Conservation (phyloP, 2,113 vertebrate species). For the Hymenochirus boettgeri region DNA sequence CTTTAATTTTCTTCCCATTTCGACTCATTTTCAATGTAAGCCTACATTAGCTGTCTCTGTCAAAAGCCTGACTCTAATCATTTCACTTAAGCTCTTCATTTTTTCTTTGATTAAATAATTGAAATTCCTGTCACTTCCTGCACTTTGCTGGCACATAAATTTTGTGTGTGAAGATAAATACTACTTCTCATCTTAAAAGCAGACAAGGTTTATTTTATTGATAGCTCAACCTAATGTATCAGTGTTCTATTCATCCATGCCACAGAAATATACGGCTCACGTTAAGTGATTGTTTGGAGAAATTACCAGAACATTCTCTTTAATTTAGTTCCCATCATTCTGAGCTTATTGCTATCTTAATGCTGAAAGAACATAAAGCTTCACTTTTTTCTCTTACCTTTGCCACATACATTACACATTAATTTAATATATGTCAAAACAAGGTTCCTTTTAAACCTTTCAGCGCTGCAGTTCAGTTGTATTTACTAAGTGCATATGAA, state of each 20-base stretch:
- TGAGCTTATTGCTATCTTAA: slow-evolving; percentile 63
- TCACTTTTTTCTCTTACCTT: slow-evolving; percentile 70
- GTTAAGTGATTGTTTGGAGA: slow-evolving; percentile 94
- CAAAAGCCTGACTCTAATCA: slow-evolving; percentile 88
- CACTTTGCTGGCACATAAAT: slow-evolving; percentile 86
- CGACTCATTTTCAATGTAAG: slow-evolving; percentile 93
- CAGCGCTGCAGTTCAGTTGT: background rate
- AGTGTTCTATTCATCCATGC: slow-evolving; percentile 80
- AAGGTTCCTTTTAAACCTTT: slow-evolving; percentile 45
- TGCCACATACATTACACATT: slow-evolving; percentile 66
- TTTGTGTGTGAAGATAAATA: slow-evolving; percentile 71
- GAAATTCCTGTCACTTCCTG: slow-evolving; percentile 99
- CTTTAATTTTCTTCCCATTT: slow-evolving; percentile 96
- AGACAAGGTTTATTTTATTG: slow-evolving; percentile 72
- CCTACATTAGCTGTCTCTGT: slow-evolving; percentile 95
- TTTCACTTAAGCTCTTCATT: slow-evolving; percentile 99
- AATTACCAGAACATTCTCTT: slow-evolving; percentile 76
- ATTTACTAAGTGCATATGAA: background rate
- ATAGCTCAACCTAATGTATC: slow-evolving; percentile 79
- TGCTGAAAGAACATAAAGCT: slow-evolving; percentile 71
- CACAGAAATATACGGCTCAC: slow-evolving; percentile 77
- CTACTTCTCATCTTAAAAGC: slow-evolving; percentile 67
- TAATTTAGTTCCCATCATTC: slow-evolving; percentile 68
- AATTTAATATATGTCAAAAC: slow-evolving; percentile 54
- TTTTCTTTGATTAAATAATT: slow-evolving; percentile 99